Base-by-base conservation (phyloP, 2,113 vertebrate species). In the Grallaria varia region DNA sequence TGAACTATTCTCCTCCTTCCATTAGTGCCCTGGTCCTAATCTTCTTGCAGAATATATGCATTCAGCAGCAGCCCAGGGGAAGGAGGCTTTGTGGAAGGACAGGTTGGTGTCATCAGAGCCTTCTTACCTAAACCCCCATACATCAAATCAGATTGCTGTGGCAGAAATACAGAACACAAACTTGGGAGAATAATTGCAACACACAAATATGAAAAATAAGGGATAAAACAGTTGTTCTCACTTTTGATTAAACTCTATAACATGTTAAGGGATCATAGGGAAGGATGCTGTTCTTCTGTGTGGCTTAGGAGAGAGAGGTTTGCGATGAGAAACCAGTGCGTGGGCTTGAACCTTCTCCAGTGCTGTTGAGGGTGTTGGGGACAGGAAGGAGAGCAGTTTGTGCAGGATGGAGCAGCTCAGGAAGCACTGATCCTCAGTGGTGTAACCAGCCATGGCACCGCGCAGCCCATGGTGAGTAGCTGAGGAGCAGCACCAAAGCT, bases 1-100 rank as follows among this genome's bases (percentile, higher is more conserved):
- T 67, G 89, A 95, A 62, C 84, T 55, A 19, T 92, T 89, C 50
- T 91, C 10, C 50, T 93, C 59, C 40, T 79, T 93, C 94, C 91
- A 73, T 95, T 95, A 89, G 71, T 87, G 66, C 69, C 52, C 62
- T 84, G 7, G 6, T 87, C 58, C 50, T 79, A 50, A 79, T 94
- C 37, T 89, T 47, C 37, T 72, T 73, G 73, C 31, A 89, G 60
- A 90, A 40, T 68, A 31, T 49, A 42, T 64, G 49, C 47, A 45
- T 39, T 81, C 60, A 87, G 86, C 47, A 82, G 60, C 53, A 73
- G 39, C 40, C 89, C 53, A 40, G 58, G 45, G 77, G 58, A 39
- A 87, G 55, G 56, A 73, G 21, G 47, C 27, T 84, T 40, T 68
- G 14, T 67, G 66, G 44, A 89, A 86, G 73, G 68, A 84, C 10